These are phyloP conservation scores for Myotis yumanensis DNA, from an alignment of 2,113 vertebrate species.

Conservation along the genomic window DNA sequence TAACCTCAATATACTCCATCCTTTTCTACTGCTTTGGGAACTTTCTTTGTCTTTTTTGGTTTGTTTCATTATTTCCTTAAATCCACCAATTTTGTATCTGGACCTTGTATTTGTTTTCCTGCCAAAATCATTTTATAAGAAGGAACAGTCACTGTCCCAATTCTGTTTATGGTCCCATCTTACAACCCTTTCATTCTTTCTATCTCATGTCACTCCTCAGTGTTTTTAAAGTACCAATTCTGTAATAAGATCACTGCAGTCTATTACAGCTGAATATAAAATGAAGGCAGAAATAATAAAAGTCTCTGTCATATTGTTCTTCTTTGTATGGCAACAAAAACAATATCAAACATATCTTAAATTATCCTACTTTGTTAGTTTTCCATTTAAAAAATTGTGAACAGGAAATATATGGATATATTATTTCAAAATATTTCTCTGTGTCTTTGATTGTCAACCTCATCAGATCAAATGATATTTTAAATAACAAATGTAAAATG, in stretches of 20 bases:
- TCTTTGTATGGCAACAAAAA: not conserved
- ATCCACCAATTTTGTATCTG: not conserved
- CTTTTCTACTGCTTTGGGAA: not conserved
- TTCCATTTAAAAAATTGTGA: slow-evolving; percentile 12
- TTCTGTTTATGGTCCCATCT: not conserved
- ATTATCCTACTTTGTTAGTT: not conserved
- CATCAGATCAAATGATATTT: not conserved
- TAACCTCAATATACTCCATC: not conserved
- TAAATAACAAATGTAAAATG: not conserved
- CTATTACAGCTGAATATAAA: slow-evolving; percentile 34
- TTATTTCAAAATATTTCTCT: slow-evolving; percentile 11
- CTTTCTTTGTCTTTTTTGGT: not conserved
- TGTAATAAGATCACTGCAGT: not conserved
- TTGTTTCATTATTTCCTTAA: slow-evolving; percentile 16
- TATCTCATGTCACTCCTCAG: not conserved
- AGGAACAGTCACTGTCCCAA: not conserved
- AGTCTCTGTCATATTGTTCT: not conserved
- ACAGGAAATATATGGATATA: not conserved
- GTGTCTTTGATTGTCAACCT: not conserved
- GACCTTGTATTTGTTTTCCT: not conserved
- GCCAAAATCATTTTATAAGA: not conserved
- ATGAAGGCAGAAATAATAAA: not conserved
- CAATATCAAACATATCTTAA: not conserved
- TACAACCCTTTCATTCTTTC: not conserved
- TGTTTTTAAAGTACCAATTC: not conserved